A percentile compares a stretch with the other conserved stretches of the same genome.
Evolutionary conservation across 2,888 invertebrate genomes (phyloP).

Genomic region (Tribolium freemani): DNA sequence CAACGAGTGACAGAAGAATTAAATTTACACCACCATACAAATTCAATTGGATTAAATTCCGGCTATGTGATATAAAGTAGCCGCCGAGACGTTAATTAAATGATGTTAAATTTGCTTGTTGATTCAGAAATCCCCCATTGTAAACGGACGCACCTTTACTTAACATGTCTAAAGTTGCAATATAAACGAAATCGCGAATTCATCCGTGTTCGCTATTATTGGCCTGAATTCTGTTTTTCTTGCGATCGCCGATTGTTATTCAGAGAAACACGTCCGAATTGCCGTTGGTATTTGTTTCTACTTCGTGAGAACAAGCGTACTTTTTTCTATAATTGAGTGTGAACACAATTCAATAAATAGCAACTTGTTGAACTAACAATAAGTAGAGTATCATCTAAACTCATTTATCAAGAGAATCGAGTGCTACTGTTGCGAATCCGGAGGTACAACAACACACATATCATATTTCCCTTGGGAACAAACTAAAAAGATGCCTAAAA

Average conservation of each 20-base stretch:
- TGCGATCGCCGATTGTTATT: constrained; percentile 4
- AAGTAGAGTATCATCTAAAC: not conserved
- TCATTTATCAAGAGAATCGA: constrained; percentile 10
- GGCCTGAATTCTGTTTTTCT: constrained; percentile 14
- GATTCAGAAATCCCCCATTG: not conserved
- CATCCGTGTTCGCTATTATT: constrained; percentile 2
- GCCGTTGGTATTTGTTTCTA: constrained; percentile 4
- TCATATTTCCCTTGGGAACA: constrained; percentile 8
- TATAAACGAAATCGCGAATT: constrained; percentile 11
- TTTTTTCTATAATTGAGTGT: not conserved
- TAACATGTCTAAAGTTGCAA: constrained; percentile 1
- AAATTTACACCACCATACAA: not conserved
- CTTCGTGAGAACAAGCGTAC: not conserved
- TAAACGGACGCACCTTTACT: constrained; percentile 3
- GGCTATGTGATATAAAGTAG: not conserved
- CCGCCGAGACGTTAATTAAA: constrained; percentile 4
- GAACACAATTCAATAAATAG: not conserved
- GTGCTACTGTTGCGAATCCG: not conserved
- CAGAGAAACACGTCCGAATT: not conserved
- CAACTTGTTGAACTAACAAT: not conserved
- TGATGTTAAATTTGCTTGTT: not conserved
- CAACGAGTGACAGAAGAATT: constrained; percentile 4
- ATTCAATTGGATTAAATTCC: constrained; percentile 14
- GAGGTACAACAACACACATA: constrained; percentile 16
- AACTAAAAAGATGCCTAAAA: constrained; percentile 15